These are phyloP conservation scores for Monoplex corrugatus DNA, from an alignment of 2,888 invertebrate species.

Conservation along the genomic window DNA sequence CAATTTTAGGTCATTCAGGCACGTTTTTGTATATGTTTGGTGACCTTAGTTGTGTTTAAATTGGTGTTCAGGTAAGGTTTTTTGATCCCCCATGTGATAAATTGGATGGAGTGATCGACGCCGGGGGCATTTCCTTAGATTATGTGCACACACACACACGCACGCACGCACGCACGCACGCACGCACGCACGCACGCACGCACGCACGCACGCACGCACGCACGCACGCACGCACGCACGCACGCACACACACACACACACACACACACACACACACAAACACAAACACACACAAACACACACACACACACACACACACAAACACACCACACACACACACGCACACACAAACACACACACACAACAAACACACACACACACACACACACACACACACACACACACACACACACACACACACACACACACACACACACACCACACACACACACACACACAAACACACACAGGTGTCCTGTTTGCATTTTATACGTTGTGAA, in stretches of 20 bases:
- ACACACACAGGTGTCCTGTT: not conserved
- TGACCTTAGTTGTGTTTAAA: too few species aligned
- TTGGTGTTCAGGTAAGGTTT: too few species aligned
- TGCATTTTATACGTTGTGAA: too few species aligned
- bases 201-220: not conserved
- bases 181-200: not conserved
- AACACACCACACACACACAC: slow-evolving; percentile 34
- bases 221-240: not conserved
- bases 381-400: slow-evolving; percentile 27
- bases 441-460: not conserved
- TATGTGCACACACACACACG: not conserved
- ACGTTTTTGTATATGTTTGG: too few species aligned
- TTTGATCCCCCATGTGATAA: too few species aligned
- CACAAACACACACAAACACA: slow-evolving; percentile 23
- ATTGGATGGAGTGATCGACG: too few species aligned
- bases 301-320: slow-evolving; percentile 24
- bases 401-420: slow-evolving; percentile 9
- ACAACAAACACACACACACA: slow-evolving; percentile 25
- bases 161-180: not conserved
- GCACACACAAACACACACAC: slow-evolving; percentile 2
- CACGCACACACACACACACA: not conserved
- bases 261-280: slow-evolving; percentile 2
- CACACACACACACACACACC: slow-evolving; percentile 1
- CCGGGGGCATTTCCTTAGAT: too few species aligned
- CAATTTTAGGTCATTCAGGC: too few species aligned